A percentile compares a stretch with the other conserved stretches of the same genome.
These are phyloP conservation scores for Tenthredo notha DNA, from an alignment of 2,888 invertebrate genomes.

Conservation along the genomic window DNA sequence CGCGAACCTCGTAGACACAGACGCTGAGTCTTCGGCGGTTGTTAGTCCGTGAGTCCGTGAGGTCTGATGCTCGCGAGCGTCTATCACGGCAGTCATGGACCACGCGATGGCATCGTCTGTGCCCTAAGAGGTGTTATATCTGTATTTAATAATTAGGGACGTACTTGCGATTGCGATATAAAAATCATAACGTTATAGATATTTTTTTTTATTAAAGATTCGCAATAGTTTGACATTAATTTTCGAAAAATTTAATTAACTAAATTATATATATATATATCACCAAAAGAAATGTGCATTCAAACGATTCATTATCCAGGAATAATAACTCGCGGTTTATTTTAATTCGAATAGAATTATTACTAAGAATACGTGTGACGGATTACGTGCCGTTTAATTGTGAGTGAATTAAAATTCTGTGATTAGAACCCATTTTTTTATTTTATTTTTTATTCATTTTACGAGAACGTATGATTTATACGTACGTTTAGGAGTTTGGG, in stretches of 20 bases:
- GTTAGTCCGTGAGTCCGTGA: slow-evolving; percentile 33
- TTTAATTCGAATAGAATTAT: neutral
- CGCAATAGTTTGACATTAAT: too few species aligned
- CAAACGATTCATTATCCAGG: too few species aligned
- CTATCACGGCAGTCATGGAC: slow-evolving; percentile 25
- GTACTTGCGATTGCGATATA: neutral
- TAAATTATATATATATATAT: too few species aligned
- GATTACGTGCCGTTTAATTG: neutral
- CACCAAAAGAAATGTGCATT: too few species aligned
- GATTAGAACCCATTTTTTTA: neutral
- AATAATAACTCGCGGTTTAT: neutral
- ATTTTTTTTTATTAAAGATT: neutral
- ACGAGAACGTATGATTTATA: neutral
- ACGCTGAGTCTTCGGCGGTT: slow-evolving; percentile 23
- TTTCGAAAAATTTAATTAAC: too few species aligned
- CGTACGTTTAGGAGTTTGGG: neutral
- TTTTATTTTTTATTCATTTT: too few species aligned
- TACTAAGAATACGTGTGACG: neutral
- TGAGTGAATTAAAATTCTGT: slow-evolving; percentile 9
- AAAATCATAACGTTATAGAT: neutral
- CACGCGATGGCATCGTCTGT: slow-evolving; percentile 28
- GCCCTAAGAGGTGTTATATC: neutral
- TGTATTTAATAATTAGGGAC: neutral
- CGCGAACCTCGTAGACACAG: slow-evolving; percentile 16
- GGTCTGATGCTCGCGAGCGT: slow-evolving; percentile 1